A percentile compares a stretch with the other conserved stretches of the same genome.
Conservation (phyloP, 2,797 vertebrate species). For the Argya squamiceps region DNA sequence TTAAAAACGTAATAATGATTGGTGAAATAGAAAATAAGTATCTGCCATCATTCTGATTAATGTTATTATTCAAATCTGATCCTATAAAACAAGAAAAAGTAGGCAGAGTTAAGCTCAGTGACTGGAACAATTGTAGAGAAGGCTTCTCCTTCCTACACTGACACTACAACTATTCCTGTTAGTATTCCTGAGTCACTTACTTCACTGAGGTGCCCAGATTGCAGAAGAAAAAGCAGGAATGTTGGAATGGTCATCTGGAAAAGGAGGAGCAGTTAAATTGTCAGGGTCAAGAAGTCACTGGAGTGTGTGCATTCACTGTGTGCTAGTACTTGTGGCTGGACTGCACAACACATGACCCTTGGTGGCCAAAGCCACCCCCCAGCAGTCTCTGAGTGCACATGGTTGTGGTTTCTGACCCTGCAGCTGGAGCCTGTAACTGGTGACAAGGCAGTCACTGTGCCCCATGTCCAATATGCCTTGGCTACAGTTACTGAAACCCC, state of each 20-base stretch:
- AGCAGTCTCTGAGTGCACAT: background rate
- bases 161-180: background rate
- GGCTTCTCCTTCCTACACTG: background rate
- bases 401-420: background rate
- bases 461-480: accelerated
- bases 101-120: background rate
- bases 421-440: background rate
- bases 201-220: background rate
- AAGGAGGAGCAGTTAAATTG: background rate
- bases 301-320: background rate
- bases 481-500: background rate
- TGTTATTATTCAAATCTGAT: background rate
- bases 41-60: background rate
- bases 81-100: background rate
- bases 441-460: background rate
- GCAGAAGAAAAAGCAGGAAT: background rate
- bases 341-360: background rate
- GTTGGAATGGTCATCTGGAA: background rate
- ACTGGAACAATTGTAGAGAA: background rate
- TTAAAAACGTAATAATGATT: background rate
- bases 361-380: background rate
- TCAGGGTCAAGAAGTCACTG: background rate
- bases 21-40: background rate
- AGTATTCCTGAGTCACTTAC: background rate
- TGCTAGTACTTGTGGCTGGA: background rate